phyloP scores from a whole-genome alignment of 2,797 vertebrate species.

The Odontamblyopus rebecca region DNA sequence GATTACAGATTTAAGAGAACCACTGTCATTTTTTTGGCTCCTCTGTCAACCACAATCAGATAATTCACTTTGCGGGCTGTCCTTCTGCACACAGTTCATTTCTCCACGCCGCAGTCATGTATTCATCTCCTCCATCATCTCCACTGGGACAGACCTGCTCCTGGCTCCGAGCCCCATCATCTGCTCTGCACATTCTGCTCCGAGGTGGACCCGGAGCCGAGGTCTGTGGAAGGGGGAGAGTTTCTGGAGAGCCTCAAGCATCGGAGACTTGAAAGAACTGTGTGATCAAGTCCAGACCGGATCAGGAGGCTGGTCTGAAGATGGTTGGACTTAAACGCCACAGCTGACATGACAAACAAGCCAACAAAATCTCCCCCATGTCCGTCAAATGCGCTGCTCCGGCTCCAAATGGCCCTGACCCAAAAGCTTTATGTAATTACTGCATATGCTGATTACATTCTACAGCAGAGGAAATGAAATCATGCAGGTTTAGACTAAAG shows the following conservation, averaged over 20 bases:
- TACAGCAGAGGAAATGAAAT: slow-evolving; percentile 79
- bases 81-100: slow-evolving; percentile 26
- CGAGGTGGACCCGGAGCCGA: slow-evolving; percentile 58
- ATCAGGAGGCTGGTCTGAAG: slow-evolving; percentile 60
- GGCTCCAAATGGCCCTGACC: slow-evolving; percentile 53
- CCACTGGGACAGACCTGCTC: slow-evolving; percentile 37
- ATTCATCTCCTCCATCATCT: slow-evolving; percentile 47
- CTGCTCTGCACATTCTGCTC: slow-evolving; percentile 69
- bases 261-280: slow-evolving; percentile 64
- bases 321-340: slow-evolving; percentile 63
- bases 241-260: slow-evolving; percentile 52
- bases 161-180: slow-evolving; percentile 62
- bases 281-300: slow-evolving; percentile 59
- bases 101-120: slow-evolving; percentile 39
- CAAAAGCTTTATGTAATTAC: slow-evolving; percentile 62
- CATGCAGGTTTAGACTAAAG: slow-evolving; percentile 68
- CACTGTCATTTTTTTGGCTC: not conserved
- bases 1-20: not conserved
- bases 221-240: slow-evolving; percentile 51
- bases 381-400: slow-evolving; percentile 36
- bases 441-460: slow-evolving; percentile 73
- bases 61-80: slow-evolving; percentile 9
- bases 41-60: not conserved
- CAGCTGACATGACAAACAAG: slow-evolving; percentile 67
- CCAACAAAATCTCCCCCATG: slow-evolving; percentile 59